These are phyloP conservation scores for Maniola jurtina DNA, from an alignment of 1,140 invertebrate species.

Conservation along the genomic window DNA sequence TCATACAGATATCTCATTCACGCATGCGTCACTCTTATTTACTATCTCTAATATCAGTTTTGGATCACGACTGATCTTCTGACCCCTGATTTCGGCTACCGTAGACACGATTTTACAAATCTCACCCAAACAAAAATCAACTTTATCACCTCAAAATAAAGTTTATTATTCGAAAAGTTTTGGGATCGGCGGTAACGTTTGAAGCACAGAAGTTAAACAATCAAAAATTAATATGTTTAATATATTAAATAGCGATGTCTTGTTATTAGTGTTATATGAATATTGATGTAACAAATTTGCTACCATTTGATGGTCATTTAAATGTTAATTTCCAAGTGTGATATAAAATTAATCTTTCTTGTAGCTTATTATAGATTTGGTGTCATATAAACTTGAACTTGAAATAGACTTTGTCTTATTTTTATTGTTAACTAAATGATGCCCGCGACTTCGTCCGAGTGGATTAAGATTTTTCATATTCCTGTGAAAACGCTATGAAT, in stretches of 20 bases:
- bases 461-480: too few relatives aligned
- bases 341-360: slow-evolving; percentile 27
- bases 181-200: slow-evolving; percentile 49
- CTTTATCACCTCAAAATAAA: slow-evolving; percentile 33
- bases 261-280: slow-evolving; percentile 41
- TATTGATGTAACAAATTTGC: slow-evolving; percentile 43
- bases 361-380: slow-evolving; percentile 14
- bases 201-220: slow-evolving; percentile 64
- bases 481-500: too few relatives aligned
- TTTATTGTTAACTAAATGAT: too few relatives aligned
- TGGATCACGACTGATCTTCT: slow-evolving; percentile 73
- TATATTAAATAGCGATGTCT: slow-evolving; percentile 51
- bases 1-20: slow-evolving; percentile 67
- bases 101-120: slow-evolving; percentile 63
- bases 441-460: too few relatives aligned
- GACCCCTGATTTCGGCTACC: slow-evolving; percentile 74
- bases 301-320: slow-evolving; percentile 27
- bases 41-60: slow-evolving; percentile 75
- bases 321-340: slow-evolving; percentile 21
- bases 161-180: slow-evolving; percentile 29
- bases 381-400: not conserved
- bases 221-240: slow-evolving; percentile 59
- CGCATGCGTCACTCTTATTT: slow-evolving; percentile 69
- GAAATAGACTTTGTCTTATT: too few relatives aligned
- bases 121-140: slow-evolving; percentile 30